Base-by-base conservation (phyloP, 2,113 vertebrate species). In the Charadrius vociferus region DNA sequence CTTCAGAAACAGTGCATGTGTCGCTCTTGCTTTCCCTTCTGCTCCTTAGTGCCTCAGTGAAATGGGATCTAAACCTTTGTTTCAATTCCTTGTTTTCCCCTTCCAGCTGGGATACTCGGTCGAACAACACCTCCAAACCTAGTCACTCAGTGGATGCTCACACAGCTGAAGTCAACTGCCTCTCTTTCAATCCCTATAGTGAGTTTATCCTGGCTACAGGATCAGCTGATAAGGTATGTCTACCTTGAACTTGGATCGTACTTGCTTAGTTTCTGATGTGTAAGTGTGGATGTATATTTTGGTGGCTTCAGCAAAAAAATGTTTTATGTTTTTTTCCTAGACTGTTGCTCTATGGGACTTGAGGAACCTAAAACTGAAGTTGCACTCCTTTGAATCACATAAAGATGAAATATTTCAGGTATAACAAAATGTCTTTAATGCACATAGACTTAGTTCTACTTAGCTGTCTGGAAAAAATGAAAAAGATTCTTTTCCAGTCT, bases 351-450 rank as follows among this genome's bases (percentile, higher is more conserved):
- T 99, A 37, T 99, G 99, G 99, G 99, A 99, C 95, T 97, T 99
- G 91, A 99, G 99, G 97, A 99, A 99, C 95, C 96, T 99, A 74
- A 99, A 99, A 90, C 97, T 99, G 91, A 99, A 99, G 94, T 98
- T 99, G 94, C 99, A 99, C 97, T 99, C 99, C 3, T 99, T 99
- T 98, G 99, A 99, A 96, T 99, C 99, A 30, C 99, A 99, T 97
- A 99, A 99, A 98, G 99, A 99, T 95, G 99, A 99, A 98, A 99
- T 99, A 98, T 99, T 99, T 97, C 99, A 99, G 99, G 99, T 99
- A 99, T 88, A 87, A 37, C 39, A 90, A 77, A 12, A 30, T 24
- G 1, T 4, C 36, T 58, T 77, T 72, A 37, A 10, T 53, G 11
- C 32, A 20, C 21, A 2, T 9, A 24, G 14, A 16, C 17, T 50